Evolutionary conservation across 2,888 invertebrate genomes (phyloP), one percentile per base, ranked within the genome.

Genomic region (Agelastica alni): DNA sequence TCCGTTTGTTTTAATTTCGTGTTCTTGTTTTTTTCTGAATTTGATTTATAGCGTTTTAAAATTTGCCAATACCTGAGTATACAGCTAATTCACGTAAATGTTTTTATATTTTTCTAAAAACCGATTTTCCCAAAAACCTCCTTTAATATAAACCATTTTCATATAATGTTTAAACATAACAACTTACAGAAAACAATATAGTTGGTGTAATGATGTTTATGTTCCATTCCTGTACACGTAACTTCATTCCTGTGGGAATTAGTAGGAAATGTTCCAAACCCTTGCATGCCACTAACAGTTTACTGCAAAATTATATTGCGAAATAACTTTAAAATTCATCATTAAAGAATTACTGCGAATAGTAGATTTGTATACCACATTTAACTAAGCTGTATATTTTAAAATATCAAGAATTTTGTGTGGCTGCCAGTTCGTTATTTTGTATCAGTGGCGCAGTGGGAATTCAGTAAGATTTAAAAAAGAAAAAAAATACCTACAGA

Each of bases 351-450:
- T 12, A 47, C 13, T 30, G 31, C 10, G 17, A 37, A 5, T 6
- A 32, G 13, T 14, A 3, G 14, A 14, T 45, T 45, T 18, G 28
- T 28, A 47, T 18, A 47, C 39, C 37, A 47, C 4, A 30, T 13
- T 39, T 47, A 39, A 39, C 39, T 39, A 39, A 20, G 4, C 30
- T 2, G 3, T 47, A 13, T 47, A 39, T 39, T 34, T 34, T 47
- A 37, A 28, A n/a, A 30, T 16, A 39, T 47, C 16, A 39, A 39
- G 30, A 39, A 30, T 47, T 30, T 17, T 28, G 16, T 39, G 20
- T 39, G 20, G 28, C 37, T 39, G 47, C 30, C 39, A 47, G 31
- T 31, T n/a, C n/a, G n/a, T n/a, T n/a, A n/a, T n/a, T n/a, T n/a
- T n/a, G n/a, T n/a, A n/a, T n/a, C n/a, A n/a, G n/a, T n/a, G n/a